Evolutionary conservation across 1,140 invertebrate genomes (phyloP).

Genomic region (Achatina immaculata): DNA sequence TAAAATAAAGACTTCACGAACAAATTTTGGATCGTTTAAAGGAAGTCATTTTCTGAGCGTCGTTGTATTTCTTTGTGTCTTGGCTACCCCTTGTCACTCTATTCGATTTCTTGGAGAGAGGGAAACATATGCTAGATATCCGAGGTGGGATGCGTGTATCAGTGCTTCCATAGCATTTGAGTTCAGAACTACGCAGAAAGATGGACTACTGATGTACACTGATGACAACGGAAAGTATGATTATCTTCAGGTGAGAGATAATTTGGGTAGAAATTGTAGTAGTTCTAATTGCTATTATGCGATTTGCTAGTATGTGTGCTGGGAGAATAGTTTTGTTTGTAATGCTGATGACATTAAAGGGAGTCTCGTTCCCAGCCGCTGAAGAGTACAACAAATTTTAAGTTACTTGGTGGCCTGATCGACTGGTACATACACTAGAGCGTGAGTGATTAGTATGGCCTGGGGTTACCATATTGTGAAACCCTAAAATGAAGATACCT

Average conservation of each 20-base stretch:
- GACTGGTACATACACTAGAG: too few relatives aligned
- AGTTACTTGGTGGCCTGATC: too few relatives aligned
- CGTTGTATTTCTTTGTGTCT: conserved; percentile 18
- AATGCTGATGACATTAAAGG: too few relatives aligned
- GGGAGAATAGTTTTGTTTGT: too few relatives aligned
- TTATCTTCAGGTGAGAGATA: conserved; percentile 49
- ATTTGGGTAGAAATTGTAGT: background rate
- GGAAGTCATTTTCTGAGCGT: background rate
- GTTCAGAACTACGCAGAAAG: conserved; percentile 53
- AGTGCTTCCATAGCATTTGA: conserved; percentile 66
- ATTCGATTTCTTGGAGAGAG: conserved; percentile 45
- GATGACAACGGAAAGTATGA: conserved; percentile 64
- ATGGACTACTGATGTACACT: conserved; percentile 63
- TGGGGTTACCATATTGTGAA: too few relatives aligned
- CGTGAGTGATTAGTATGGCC: too few relatives aligned
- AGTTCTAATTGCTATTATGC: background rate
- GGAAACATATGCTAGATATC: conserved; percentile 58
- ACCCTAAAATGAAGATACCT: too few relatives aligned
- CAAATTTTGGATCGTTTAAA: background rate
- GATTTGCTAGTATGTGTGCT: background rate
- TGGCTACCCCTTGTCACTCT: conserved; percentile 19
- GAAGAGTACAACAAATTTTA: too few relatives aligned
- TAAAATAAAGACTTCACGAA: background rate
- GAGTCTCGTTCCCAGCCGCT: too few relatives aligned
- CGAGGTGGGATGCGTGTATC: conserved; percentile 65